Evolutionary conservation across 2,797 vertebrate genomes (phyloP).

Genomic region (Peromyscus attwateri): DNA sequence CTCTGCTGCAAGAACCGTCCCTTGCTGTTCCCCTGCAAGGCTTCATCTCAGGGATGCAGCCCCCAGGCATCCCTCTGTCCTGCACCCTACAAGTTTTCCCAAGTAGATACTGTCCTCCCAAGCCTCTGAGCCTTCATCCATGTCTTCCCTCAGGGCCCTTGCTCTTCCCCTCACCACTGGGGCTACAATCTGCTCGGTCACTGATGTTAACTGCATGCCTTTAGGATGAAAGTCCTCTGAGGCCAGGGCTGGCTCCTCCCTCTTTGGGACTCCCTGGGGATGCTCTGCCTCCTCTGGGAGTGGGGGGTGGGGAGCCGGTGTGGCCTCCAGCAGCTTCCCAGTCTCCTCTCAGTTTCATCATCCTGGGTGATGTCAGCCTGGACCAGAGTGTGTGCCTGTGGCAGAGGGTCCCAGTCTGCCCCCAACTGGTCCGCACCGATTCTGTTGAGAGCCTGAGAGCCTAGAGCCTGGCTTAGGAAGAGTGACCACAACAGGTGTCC

Average conservation of each 20-base stretch:
- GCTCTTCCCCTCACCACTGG: neutral
- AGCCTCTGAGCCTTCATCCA: no score
- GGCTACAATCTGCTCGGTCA: fast-evolving
- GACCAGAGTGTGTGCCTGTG: neutral
- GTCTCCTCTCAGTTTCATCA: fast-evolving
- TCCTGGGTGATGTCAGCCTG: neutral
- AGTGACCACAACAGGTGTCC: slow-evolving; percentile 80
- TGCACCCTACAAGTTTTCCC: neutral
- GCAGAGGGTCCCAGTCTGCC: neutral
- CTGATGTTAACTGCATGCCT: neutral
- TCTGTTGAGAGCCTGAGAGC: neutral
- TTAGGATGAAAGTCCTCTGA: neutral
- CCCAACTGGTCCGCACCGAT: neutral
- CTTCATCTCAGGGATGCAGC: neutral
- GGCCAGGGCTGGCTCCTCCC: neutral
- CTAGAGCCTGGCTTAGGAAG: slow-evolving; percentile 29
- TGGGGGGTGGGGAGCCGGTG: neutral
- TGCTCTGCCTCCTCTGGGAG: neutral
- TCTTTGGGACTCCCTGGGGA: neutral
- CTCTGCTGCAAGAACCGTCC: neutral
- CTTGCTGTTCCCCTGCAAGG: fast-evolving
- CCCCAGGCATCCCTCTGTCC: fast-evolving
- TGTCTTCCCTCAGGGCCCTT: neutral
- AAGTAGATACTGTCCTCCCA: fast-evolving
- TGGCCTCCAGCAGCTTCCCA: neutral